Percentiles rank a stretch among this genome's conserved stretches.
Evolutionary conservation across 2,888 invertebrate species (phyloP).

Genomic region (Nebria brevicollis): DNA sequence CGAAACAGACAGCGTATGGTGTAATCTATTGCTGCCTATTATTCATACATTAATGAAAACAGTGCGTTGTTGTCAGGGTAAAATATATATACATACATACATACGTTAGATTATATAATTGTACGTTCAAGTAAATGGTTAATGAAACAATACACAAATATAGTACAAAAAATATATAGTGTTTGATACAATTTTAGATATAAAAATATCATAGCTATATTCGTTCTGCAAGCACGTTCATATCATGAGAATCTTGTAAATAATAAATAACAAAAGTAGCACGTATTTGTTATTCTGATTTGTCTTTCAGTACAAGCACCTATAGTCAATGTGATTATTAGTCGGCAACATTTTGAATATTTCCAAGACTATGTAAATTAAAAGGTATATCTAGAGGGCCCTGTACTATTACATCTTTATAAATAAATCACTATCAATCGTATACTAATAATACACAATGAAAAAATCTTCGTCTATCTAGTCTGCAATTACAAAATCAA

Average conservation of each 20-base stretch:
- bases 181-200: too few species aligned
- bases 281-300: not conserved
- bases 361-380: not conserved
- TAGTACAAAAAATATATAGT: too few species aligned
- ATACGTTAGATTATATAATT: not conserved
- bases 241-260: not conserved
- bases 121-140: not conserved
- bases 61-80: too few species aligned
- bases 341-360: not conserved
- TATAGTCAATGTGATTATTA: not conserved
- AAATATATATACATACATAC: constrained; percentile 4
- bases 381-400: not conserved
- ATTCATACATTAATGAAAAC: too few species aligned
- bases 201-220: too few species aligned
- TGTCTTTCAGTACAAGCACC: not conserved
- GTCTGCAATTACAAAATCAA: not conserved
- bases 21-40: too few species aligned
- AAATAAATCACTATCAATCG: not conserved
- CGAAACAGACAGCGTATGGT: too few species aligned
- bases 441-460: not conserved
- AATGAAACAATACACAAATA: too few species aligned
- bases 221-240: not conserved
- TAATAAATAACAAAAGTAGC: not conserved
- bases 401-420: not conserved
- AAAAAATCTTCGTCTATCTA: not conserved